A percentile compares a stretch with the other conserved stretches of the same genome.
Evolutionary conservation across 2,113 vertebrate genomes (phyloP).

Genomic region (Megaptera novaeangliae): DNA sequence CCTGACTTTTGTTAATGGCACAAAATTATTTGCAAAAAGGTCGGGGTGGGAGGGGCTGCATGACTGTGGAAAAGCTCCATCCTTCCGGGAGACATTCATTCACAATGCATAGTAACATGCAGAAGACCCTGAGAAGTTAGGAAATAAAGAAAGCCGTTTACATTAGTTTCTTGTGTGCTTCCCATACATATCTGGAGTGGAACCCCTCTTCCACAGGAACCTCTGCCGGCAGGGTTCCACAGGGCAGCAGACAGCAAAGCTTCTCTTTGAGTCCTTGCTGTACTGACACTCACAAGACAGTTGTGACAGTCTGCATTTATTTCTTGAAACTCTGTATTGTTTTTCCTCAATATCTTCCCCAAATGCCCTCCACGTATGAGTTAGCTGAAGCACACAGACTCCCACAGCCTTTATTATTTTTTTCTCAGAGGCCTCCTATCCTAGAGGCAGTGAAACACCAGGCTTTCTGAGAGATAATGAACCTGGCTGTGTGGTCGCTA

Average conservation of each 20-base stretch:
- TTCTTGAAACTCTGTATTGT: neutral
- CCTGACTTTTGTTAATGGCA: neutral
- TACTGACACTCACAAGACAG: fast-evolving
- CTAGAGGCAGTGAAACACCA: neutral
- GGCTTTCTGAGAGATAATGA: neutral
- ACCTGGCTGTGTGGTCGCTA: neutral
- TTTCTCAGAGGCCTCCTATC: neutral
- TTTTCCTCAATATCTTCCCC: neutral
- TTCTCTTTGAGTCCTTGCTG: neutral
- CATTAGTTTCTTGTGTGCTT: neutral
- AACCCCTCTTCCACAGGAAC: neutral
- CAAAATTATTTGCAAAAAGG: neutral
- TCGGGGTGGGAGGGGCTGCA: neutral
- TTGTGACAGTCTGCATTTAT: neutral
- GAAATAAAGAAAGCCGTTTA: neutral
- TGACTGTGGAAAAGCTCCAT: neutral
- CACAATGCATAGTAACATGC: neutral
- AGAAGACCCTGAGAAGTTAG: neutral
- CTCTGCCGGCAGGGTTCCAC: neutral
- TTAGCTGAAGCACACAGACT: neutral
- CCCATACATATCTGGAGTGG: neutral
- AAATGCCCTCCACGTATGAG: neutral
- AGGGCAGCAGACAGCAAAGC: neutral
- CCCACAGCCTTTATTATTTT: neutral
- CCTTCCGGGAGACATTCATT: neutral